These are phyloP conservation scores for Molossus molossus DNA, from an alignment of 2,797 vertebrate genomes.

Conservation along the genomic window DNA sequence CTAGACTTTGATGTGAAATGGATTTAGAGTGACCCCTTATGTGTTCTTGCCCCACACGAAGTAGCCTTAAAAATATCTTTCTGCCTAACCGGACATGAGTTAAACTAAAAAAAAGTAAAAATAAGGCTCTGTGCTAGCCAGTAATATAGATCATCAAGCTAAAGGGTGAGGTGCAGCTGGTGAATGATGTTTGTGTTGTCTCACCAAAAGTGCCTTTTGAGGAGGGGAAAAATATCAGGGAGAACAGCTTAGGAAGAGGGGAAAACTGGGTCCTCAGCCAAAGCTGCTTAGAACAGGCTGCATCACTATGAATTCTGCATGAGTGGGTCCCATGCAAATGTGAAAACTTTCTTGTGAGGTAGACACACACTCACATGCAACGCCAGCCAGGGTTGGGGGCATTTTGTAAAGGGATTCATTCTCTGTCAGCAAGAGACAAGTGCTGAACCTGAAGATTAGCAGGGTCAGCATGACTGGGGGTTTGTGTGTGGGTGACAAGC, in stretches of 20 bases:
- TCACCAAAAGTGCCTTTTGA: slow-evolving; percentile 74
- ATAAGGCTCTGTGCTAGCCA: slow-evolving; percentile 72
- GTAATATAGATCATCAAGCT: slow-evolving; percentile 61
- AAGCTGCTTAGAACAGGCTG: slow-evolving; percentile 58
- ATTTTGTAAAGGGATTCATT: slow-evolving; percentile 80
- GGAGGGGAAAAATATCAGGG: slow-evolving; percentile 65
- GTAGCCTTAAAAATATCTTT: slow-evolving; percentile 82
- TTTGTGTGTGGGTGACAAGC: neutral
- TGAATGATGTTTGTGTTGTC: slow-evolving; percentile 71
- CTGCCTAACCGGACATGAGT: slow-evolving; percentile 80
- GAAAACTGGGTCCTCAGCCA: slow-evolving; percentile 31
- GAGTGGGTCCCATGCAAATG: neutral
- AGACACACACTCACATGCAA: neutral
- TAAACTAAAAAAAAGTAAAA: slow-evolving; percentile 75
- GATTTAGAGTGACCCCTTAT: slow-evolving; percentile 79
- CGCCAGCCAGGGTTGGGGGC: neutral
- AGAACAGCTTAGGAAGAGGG: slow-evolving; percentile 56
- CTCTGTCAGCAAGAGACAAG: slow-evolving; percentile 84
- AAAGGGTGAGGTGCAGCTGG: slow-evolving; percentile 75
- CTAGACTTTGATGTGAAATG: slow-evolving; percentile 71
- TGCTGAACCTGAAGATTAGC: slow-evolving; percentile 85
- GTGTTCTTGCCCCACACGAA: slow-evolving; percentile 80
- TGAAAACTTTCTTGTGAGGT: neutral
- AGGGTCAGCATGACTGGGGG: slow-evolving; percentile 37
- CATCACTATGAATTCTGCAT: neutral